Evolutionary conservation across 1,140 invertebrate genomes (phyloP), one percentile per base, ranked within the genome.

Genomic region (Lucilia cuprina): DNA sequence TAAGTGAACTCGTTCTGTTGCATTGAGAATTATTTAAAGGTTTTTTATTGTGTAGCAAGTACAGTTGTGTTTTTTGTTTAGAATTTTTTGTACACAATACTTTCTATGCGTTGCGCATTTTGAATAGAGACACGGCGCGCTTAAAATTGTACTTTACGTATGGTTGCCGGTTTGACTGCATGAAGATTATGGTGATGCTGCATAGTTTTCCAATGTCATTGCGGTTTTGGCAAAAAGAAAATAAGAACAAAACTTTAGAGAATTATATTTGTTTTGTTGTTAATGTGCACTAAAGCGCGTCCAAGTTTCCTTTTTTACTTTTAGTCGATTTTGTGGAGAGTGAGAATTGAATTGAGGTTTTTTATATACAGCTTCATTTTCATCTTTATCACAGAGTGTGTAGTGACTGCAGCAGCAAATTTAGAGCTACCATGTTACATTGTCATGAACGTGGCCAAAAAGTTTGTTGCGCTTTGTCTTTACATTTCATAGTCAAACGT

Each of bases 1-100:
- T 78, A 78, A 78, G 75, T 78, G 75, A 47, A 78, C 17, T 19
- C 75, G 75, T 78, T 34, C 75, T 78, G 75, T 78, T 78, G 75
- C 75, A 78, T 78, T 78, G 75, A 19, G 75, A 47, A 78, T 78
- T 78, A 78, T 78, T 78, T 78, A 41, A 78, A 78, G 75, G 17
- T 78, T 78, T 78, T 41, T 78, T 47, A 4, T 77, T 65, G 0
- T 65, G 55, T 65, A 17, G 55, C 55, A 65, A 17, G 55, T 65
- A 7, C 17, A 17, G 55, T 41, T 2, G 74, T n/a, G 5, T 30
- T 34, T 35, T 12, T 77, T 77, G 34, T 35, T 77, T n/a, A n/a
- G n/a, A n/a, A n/a, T 14, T 35, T 78, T 13, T 78, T 78, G n/a
- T 17, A 47, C 75, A 78, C 75, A 78, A 78, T 41, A 78, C 75